Evolutionary conservation across 2,797 vertebrate species (phyloP).

Genomic region (Etheostoma perlongum): DNA sequence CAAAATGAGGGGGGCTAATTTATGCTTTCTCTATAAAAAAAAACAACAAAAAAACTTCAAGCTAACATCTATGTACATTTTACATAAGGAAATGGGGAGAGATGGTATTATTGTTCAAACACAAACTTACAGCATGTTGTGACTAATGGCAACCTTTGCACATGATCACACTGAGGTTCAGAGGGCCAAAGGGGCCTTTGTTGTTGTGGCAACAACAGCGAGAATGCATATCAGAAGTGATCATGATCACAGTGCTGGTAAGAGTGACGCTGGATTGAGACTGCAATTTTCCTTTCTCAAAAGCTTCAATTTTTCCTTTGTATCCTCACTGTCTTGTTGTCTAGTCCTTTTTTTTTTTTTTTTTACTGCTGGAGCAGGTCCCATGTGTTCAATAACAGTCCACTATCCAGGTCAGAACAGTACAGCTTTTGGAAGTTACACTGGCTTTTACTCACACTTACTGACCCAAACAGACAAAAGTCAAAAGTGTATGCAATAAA

Average conservation of each 20-base stretch:
- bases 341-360: conserved; percentile 2
- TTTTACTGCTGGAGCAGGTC: conserved; percentile 18
- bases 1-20: conserved; percentile 11
- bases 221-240: conserved; percentile 57
- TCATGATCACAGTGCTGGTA: conserved; percentile 57
- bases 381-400: conserved; percentile 34
- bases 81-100: conserved; percentile 22
- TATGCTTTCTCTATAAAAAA: conserved; percentile 6
- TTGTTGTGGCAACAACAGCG: conserved; percentile 41
- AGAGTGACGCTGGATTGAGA: conserved; percentile 36
- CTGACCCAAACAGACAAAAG: neutral
- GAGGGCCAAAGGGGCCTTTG: conserved; percentile 23
- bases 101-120: conserved; percentile 38
- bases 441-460: conserved; percentile 15
- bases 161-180: conserved; percentile 46
- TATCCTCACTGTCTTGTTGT: conserved; percentile 23
- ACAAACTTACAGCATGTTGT: conserved; percentile 22
- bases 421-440: conserved; percentile 11
- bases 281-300: conserved; percentile 50
- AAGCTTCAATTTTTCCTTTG: conserved; percentile 32
- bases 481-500: neutral
- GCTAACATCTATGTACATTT: conserved; percentile 57
- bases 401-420: conserved; percentile 25
- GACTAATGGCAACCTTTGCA: conserved; percentile 37
- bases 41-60: conserved; percentile 25